A percentile compares a stretch with the other conserved stretches of the same genome.
Evolutionary conservation across 2,113 vertebrate species (phyloP).

Genomic region (Protobothrops flavoviridis): DNA sequence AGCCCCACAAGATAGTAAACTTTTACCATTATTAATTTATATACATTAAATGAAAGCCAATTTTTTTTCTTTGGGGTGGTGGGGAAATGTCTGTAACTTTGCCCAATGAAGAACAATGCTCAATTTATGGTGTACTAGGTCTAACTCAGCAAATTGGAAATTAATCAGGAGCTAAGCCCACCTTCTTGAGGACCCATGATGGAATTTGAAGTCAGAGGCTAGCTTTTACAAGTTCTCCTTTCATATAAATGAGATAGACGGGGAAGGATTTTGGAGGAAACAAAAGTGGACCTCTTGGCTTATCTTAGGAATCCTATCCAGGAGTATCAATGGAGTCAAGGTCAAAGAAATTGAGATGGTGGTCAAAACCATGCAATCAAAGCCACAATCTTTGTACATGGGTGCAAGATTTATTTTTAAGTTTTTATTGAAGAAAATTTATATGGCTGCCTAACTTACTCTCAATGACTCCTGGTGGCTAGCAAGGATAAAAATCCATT

Average conservation of each 20-base stretch:
- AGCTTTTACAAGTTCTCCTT: neutral
- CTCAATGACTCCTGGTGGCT: neutral
- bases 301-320: neutral
- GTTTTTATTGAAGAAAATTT: no score
- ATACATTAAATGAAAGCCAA: neutral
- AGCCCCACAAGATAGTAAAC: no score
- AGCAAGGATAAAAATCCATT: neutral
- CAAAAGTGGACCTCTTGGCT: neutral
- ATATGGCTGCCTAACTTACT: neutral
- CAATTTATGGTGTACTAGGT: neutral
- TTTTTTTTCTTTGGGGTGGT: neutral
- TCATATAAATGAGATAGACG: neutral
- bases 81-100: neutral
- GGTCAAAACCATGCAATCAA: neutral
- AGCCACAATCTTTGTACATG: neutral
- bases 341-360: neutral
- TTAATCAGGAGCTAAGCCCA: neutral
- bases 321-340: neutral
- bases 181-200: neutral
- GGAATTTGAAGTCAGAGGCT: neutral
- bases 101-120: neutral
- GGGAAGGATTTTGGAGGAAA: neutral
- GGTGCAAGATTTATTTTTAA: neutral
- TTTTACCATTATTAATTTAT: neutral
- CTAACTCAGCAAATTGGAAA: neutral